Percentiles rank a stretch among this genome's conserved stretches.
Evolutionary conservation across 1,140 invertebrate species (phyloP).

Genomic region (Pachypeltis micranthus): DNA sequence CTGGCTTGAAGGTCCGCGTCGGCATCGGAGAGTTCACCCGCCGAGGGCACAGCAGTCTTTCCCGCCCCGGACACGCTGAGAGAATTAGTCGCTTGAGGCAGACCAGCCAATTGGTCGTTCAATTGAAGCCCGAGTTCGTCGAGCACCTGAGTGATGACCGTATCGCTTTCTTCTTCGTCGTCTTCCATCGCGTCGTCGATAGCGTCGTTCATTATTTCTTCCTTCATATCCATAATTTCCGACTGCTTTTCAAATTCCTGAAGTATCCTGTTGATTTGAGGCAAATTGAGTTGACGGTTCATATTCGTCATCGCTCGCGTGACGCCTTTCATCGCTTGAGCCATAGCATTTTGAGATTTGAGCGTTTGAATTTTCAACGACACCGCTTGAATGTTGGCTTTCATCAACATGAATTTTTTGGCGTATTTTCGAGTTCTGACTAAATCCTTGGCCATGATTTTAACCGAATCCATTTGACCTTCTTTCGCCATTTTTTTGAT

Average conservation of each 20-base stretch:
- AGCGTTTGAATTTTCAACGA: slow-evolving; percentile 97
- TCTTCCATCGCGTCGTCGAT: slow-evolving; percentile 99
- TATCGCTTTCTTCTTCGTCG: slow-evolving; percentile 95
- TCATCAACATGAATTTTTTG: slow-evolving; percentile 99
- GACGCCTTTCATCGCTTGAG: slow-evolving; percentile 98
- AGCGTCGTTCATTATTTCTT: slow-evolving; percentile 99
- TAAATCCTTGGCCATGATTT: slow-evolving; percentile 99
- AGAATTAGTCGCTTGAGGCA: slow-evolving; percentile 61
- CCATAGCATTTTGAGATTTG: slow-evolving; percentile 98
- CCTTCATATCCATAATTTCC: slow-evolving; percentile 99
- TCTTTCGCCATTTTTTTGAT: slow-evolving; percentile 99
- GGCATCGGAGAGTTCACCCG: slow-evolving; percentile 56
- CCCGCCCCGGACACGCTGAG: slow-evolving; percentile 39
- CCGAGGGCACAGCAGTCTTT: slow-evolving; percentile 42
- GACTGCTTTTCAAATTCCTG: slow-evolving; percentile 99
- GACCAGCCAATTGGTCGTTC: slow-evolving; percentile 71
- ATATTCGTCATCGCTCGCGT: slow-evolving; percentile 97
- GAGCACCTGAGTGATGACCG: slow-evolving; percentile 83
- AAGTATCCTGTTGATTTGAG: slow-evolving; percentile 98
- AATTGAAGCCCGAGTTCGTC: slow-evolving; percentile 95
- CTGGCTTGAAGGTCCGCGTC: slow-evolving; percentile 91
- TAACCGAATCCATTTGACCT: slow-evolving; percentile 99
- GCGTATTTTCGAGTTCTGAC: slow-evolving; percentile 90
- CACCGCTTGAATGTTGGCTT: slow-evolving; percentile 98
- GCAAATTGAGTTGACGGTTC: slow-evolving; percentile 95